phyloP scores from a whole-genome alignment of 2,113 vertebrate species.

The Empidonax traillii region DNA sequence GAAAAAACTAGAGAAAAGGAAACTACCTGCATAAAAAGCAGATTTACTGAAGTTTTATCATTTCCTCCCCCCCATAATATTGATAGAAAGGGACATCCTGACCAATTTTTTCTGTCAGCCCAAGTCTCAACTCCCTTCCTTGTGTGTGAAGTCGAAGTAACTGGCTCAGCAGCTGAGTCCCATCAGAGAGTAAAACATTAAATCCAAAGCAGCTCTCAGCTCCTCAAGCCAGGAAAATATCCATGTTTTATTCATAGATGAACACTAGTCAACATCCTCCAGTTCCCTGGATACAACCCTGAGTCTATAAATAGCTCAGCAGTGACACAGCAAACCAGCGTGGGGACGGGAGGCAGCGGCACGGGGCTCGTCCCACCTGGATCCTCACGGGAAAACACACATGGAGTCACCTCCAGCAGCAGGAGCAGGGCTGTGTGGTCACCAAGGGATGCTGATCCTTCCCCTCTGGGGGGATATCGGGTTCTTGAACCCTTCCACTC shows the following conservation, averaged over 20 bases:
- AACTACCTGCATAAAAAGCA: neutral
- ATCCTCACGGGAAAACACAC: neutral
- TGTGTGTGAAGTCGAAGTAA: neutral
- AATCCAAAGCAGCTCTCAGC: constrained; percentile 5
- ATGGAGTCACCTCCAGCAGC: neutral
- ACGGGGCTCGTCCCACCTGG: neutral
- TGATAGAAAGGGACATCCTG: neutral
- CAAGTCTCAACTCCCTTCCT: neutral
- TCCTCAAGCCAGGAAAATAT: constrained; percentile 59
- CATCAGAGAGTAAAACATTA: neutral
- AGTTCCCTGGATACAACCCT: constrained; percentile 70
- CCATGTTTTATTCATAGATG: constrained; percentile 68
- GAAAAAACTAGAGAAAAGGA: neutral
- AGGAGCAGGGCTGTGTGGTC: neutral
- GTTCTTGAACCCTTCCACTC: neutral
- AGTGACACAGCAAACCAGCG: constrained; percentile 71
- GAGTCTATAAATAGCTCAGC: constrained; percentile 69
- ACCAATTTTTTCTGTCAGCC: neutral
- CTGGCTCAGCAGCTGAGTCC: neutral
- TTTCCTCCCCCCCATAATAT: neutral
- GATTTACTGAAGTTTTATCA: neutral
- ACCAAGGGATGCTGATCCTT: neutral
- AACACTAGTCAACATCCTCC: constrained; percentile 72
- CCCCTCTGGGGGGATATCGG: rapidly evolving
- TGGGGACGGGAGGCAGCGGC: constrained; percentile 50